These are phyloP conservation scores for Chiridota heheva DNA, from an alignment of 35 echinoderm and acorn worm genomes.

Conservation along the genomic window DNA sequence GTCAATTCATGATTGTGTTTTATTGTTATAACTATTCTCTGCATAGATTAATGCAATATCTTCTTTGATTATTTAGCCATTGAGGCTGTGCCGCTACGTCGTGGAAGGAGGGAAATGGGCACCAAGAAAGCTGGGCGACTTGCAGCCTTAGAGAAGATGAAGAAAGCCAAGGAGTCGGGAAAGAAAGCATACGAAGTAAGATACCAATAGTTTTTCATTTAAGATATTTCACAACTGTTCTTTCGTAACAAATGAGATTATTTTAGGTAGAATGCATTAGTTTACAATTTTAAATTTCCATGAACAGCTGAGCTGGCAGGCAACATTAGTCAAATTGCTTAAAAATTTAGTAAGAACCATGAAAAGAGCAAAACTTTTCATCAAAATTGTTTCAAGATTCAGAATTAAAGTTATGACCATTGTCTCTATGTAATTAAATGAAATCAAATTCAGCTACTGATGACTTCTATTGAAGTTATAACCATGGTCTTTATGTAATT, in stretches of 20 bases:
- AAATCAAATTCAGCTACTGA: no score
- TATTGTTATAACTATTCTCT: no score
- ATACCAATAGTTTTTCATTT: not conserved
- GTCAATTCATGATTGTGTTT: no score
- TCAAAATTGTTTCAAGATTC: no score
- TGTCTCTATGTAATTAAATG: no score
- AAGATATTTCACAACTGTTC: not conserved
- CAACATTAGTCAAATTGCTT: not conserved
- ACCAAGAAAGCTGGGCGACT: constrained; percentile 77
- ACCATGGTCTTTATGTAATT: no score
- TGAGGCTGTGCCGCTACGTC: constrained; percentile 53
- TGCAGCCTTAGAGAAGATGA: constrained; percentile 81
- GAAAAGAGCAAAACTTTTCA: no score
- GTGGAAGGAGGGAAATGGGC: constrained; percentile 49
- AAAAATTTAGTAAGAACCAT: not conserved
- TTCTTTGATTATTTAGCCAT: not conserved
- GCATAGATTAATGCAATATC: no score
- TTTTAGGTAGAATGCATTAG: not conserved
- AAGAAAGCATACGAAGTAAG: constrained; percentile 66
- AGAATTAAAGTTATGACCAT: no score
- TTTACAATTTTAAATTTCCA: not conserved
- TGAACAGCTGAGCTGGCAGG: not conserved
- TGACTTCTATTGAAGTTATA: no score
- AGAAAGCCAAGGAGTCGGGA: constrained; percentile 69
- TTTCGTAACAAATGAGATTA: not conserved